Base-by-base conservation (phyloP, 1,140 invertebrate genomes). In the Whitmania pigra region DNA sequence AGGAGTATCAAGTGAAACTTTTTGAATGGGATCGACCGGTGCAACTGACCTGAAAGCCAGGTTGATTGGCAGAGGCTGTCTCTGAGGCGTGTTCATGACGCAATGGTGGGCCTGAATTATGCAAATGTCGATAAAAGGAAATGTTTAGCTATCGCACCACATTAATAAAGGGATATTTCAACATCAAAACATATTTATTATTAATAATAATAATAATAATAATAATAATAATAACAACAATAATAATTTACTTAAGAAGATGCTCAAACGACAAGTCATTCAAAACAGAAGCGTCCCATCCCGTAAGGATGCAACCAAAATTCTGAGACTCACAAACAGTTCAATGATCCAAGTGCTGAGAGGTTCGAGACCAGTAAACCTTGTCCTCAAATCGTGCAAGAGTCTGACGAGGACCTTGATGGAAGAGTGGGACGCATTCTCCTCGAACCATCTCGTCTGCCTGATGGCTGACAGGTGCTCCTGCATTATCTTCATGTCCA, bases 331-430 rank as follows among this genome's bases (percentile, higher is more conserved):
- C 80, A 88, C 87, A 76, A 98, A 83, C 20, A 98, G 84, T 83
- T 98, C 95, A 31, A 98, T 85, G 87, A 97, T 94, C 95, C 94
- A 98, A 0, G 94, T 91, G 15, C 90, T 92, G 0, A 98, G 83
- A 3, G 93, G 89, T 73, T 92, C 87, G 60, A 98, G 87, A 5
- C 93, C 93, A 75, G 92, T 87, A 83, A 94, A 96, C 71, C 94
- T 86, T 63, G 87, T 88, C 76, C 89, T 87, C 74, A 99, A 85
- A 83, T 98, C 94, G 76, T 92, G 87, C 1, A 98, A 82, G 25
- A 98, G 85, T 18, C 95, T 86, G 75, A 98, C 95, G 0, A 99
- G 82, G 18, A 94, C 91, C 85, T 97, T 97, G 68, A 98, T 94
- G 43, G 92, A 93, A 5, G 94, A 95, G 82, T 97, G 93, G 80